These are phyloP conservation scores for Callinectes sapidus DNA, from an alignment of 2,888 invertebrate genomes.

Conservation along the genomic window DNA sequence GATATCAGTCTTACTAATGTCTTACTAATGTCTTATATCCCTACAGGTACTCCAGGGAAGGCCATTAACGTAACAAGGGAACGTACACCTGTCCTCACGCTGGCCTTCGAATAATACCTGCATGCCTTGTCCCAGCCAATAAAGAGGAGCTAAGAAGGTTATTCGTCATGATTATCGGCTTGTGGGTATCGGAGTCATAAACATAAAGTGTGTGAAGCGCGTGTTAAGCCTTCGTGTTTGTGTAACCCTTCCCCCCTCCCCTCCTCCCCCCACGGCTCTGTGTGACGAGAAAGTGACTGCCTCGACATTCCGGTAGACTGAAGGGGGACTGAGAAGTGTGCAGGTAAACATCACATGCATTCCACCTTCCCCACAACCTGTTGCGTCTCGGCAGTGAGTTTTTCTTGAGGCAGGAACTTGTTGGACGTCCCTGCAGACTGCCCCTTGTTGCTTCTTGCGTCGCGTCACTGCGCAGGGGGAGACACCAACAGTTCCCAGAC, in stretches of 20 bases:
- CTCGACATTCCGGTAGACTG: not conserved
- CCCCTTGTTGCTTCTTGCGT: slow-evolving; percentile 3
- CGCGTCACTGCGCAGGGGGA: not conserved
- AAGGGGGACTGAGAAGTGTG: too few relatives aligned
- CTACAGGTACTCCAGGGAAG: not conserved
- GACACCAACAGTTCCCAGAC: not conserved
- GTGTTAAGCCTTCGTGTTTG: not conserved
- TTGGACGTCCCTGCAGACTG: not conserved
- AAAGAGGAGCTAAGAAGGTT: not conserved
- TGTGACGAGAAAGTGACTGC: not conserved
- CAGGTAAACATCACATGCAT: not conserved
- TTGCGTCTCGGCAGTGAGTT: not conserved
- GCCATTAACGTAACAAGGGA: not conserved
- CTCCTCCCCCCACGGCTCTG: not conserved
- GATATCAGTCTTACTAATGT: not conserved
- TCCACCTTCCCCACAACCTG: not conserved
- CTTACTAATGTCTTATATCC: not conserved
- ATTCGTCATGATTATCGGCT: not conserved
- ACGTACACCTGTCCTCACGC: not conserved
- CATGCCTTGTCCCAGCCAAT: not conserved
- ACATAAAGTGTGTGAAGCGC: not conserved
- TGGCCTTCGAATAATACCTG: not conserved
- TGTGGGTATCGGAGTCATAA: not conserved
- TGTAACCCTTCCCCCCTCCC: too few relatives aligned
- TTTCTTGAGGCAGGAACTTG: not conserved